phyloP scores from a whole-genome alignment of 2,113 vertebrate species.

The Sakesphorus luctuosus region DNA sequence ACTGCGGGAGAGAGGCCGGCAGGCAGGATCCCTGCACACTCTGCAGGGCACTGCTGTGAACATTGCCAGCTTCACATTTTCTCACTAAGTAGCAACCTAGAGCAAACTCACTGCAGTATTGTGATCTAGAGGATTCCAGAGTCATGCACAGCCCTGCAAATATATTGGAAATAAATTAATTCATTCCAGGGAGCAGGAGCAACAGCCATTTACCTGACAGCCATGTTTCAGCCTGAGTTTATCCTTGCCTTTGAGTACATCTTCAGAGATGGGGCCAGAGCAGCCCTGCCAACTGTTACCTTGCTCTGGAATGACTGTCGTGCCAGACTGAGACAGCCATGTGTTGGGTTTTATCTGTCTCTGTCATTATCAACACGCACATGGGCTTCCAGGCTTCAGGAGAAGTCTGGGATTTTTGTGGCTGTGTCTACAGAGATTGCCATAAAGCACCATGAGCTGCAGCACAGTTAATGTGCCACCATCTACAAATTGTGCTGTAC shows the following conservation, averaged over 20 bases:
- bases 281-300: neutral
- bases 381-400: neutral
- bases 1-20: neutral
- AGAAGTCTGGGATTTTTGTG: neutral
- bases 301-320: neutral
- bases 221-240: neutral
- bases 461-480: neutral
- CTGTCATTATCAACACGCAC: neutral
- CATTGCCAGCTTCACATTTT: neutral
- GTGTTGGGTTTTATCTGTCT: neutral
- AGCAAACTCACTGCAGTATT: neutral
- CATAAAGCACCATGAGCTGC: fast-evolving
- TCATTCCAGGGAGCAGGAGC: neutral
- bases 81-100: neutral
- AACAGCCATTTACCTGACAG: neutral
- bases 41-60: neutral
- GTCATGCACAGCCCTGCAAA: neutral
- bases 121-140: neutral
- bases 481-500: neutral
- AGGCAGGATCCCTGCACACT: neutral
- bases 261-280: neutral
- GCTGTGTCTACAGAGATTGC: neutral
- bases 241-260: neutral
- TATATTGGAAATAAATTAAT: neutral
- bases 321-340: neutral